phyloP scores from a whole-genome alignment of 2,113 vertebrate genomes.

The Asarcornis scutulata region DNA sequence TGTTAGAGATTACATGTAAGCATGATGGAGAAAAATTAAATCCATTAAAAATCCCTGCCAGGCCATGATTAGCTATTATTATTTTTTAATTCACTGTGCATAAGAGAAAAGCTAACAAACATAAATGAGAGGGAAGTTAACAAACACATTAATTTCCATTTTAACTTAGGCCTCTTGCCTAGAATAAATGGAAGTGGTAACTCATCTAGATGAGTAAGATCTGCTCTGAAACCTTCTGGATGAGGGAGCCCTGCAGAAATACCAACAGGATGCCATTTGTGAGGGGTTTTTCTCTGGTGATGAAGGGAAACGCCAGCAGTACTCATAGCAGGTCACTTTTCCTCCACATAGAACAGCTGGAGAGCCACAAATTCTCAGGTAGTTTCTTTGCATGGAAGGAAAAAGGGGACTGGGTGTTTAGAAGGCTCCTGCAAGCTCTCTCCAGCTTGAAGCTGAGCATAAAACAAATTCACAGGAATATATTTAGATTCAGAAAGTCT shows the following conservation, averaged over 20 bases:
- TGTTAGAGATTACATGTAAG: slow-evolving; percentile 28
- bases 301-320: background rate
- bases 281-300: background rate
- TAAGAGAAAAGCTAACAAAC: slow-evolving; percentile 35
- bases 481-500: background rate
- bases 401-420: background rate
- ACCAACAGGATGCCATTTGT: background rate
- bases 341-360: background rate
- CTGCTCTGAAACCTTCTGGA: background rate
- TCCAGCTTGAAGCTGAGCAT: background rate
- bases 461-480: background rate
- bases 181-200: background rate
- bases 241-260: background rate
- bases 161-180: background rate
- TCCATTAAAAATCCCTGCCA: slow-evolving; percentile 52
- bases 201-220: background rate
- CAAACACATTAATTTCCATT: slow-evolving; percentile 44
- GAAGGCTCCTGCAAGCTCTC: background rate
- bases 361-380: background rate
- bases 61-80: background rate
- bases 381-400: background rate
- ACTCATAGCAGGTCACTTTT: background rate
- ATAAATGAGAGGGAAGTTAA: slow-evolving; percentile 1
- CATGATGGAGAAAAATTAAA: slow-evolving; percentile 34
- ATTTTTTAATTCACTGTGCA: slow-evolving; percentile 48